phyloP scores from a whole-genome alignment of 2,888 invertebrate genomes.

The Standfussiana lucernea region DNA sequence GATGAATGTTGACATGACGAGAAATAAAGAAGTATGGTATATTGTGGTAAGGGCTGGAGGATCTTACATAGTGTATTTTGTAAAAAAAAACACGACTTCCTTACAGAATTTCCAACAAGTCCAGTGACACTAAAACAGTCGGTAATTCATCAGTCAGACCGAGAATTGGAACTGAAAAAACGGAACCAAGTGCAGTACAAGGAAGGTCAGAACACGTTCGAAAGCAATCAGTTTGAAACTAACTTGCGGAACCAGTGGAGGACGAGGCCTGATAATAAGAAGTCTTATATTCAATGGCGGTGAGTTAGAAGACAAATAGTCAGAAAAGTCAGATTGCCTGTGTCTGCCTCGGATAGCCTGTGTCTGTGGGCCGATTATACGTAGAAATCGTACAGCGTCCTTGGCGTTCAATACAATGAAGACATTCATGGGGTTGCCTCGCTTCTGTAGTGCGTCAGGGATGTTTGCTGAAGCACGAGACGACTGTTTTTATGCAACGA shows the following conservation, averaged over 20 bases:
- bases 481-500: too few species aligned
- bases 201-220: slow-evolving; percentile 28
- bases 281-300: slow-evolving; percentile 46
- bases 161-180: slow-evolving; percentile 30
- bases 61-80: not conserved
- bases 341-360: too few species aligned
- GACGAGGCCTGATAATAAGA: slow-evolving; percentile 13
- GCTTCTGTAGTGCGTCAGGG: too few species aligned
- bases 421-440: too few species aligned
- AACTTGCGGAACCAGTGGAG: slow-evolving; percentile 24
- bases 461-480: too few species aligned
- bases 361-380: too few species aligned
- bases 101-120: slow-evolving; percentile 16
- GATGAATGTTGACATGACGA: too few species aligned
- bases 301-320: not conserved
- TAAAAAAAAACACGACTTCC: not conserved
- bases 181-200: slow-evolving; percentile 22
- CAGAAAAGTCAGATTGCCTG: too few species aligned
- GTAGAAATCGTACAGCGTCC: too few species aligned
- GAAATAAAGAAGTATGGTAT: too few species aligned
- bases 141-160: not conserved
- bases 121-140: slow-evolving; percentile 6
- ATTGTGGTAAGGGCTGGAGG: too few species aligned
- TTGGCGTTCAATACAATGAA: too few species aligned
- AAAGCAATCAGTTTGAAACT: slow-evolving; percentile 28